Evolutionary conservation across 2,888 invertebrate species (phyloP).

Genomic region (Drosophila fungiperda): DNA sequence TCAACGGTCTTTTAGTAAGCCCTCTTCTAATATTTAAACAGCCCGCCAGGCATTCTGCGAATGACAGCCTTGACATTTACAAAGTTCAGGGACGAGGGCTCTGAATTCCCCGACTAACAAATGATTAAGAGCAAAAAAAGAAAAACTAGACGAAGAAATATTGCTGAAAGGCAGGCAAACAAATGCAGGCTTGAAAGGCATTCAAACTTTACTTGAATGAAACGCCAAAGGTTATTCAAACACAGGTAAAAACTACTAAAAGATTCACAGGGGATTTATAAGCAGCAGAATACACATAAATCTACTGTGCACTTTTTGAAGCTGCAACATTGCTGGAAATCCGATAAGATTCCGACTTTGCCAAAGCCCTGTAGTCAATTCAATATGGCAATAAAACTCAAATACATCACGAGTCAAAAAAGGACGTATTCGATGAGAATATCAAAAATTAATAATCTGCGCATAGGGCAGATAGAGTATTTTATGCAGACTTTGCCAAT

Average conservation of each 20-base stretch:
- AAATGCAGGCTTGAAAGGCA: constrained; percentile 31
- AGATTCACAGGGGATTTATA: neutral
- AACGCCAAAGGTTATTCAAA: constrained; percentile 45
- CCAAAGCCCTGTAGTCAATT: neutral
- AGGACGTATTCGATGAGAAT: constrained; percentile 22
- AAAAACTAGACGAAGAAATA: neutral
- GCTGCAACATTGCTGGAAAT: neutral
- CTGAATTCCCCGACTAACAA: neutral
- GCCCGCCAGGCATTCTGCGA: constrained; percentile 10
- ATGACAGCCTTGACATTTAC: constrained; percentile 43
- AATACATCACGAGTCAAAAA: constrained; percentile 19
- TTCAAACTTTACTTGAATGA: constrained; percentile 17
- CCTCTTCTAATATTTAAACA: constrained; percentile 14
- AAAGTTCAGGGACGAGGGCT: constrained; percentile 47
- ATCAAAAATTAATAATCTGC: constrained; percentile 42
- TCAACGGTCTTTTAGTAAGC: constrained; percentile 23
- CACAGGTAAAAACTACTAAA: constrained; percentile 11
- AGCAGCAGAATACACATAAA: neutral
- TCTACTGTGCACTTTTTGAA: neutral
- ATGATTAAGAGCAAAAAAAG: neutral
- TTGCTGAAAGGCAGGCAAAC: constrained; percentile 31
- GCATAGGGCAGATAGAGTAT: constrained; percentile 5
- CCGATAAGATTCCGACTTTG: neutral
- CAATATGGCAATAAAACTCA: constrained; percentile 8
- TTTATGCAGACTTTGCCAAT: constrained; percentile 38